phyloP scores from a whole-genome alignment of 2,888 invertebrate genomes.

The Aporophyla nigra region DNA sequence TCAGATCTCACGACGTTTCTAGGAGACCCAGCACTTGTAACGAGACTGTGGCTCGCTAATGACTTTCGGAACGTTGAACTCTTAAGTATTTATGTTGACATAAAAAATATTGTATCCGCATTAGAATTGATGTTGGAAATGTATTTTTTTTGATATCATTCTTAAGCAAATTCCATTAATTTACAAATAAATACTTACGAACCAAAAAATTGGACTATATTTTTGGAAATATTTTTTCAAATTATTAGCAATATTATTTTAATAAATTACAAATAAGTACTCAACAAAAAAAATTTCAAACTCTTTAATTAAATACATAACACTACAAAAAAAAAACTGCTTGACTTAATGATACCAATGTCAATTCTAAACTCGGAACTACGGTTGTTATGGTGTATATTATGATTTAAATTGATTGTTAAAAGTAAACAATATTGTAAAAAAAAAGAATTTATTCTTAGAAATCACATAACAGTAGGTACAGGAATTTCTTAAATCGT shows the following conservation, averaged over 20 bases:
- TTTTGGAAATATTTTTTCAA: conserved; percentile 1
- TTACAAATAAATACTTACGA: neutral
- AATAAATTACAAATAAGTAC: neutral
- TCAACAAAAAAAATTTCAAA: neutral
- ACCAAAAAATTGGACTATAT: neutral
- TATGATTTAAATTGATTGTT: conserved; percentile 19
- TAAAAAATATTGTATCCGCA: conserved; percentile 35
- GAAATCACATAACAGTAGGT: conserved; percentile 37
- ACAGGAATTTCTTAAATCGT: conserved; percentile 18
- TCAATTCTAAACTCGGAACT: neutral
- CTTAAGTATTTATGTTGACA: conserved; percentile 33
- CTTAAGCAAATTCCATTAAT: neutral
- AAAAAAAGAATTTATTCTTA: conserved; percentile 53
- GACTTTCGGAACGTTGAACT: conserved; percentile 52
- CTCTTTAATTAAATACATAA: neutral
- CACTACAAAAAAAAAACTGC: neutral
- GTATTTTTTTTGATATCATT: conserved; percentile 2
- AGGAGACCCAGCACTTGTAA: conserved; percentile 45
- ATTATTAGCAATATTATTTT: neutral
- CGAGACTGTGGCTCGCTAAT: conserved; percentile 38
- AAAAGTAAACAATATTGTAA: conserved; percentile 43
- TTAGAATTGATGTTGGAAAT: too few species aligned
- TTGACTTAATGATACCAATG: neutral
- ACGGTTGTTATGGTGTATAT: neutral
- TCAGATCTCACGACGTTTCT: conserved; percentile 51